Percentiles rank a stretch among this genome's conserved stretches.
These are phyloP conservation scores for Peromyscus maniculatus DNA, from an alignment of 2,113 vertebrate species.

Conservation along the genomic window DNA sequence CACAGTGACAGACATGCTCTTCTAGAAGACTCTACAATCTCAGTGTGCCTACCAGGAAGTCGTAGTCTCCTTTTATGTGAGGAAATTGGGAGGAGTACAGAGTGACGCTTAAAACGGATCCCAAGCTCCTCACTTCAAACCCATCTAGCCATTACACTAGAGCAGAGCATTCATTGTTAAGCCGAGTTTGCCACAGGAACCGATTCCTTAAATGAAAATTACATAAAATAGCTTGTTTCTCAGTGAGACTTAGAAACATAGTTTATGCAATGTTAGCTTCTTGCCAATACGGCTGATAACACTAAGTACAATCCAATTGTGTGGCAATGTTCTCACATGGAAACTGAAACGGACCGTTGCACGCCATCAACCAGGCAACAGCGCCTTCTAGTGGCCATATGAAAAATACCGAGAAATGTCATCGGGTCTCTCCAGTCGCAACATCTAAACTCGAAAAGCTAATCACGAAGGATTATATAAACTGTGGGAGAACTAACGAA, in stretches of 20 bases:
- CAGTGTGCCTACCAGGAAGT: neutral
- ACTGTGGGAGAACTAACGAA: neutral
- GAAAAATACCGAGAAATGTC: conserved; percentile 1
- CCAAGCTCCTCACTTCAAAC: conserved; percentile 34
- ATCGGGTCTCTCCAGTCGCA: neutral
- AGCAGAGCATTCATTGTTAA: neutral
- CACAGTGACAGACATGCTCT: conserved; percentile 24
- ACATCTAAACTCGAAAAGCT: conserved; percentile 5
- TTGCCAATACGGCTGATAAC: conserved; percentile 15
- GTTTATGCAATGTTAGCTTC: conserved; percentile 39
- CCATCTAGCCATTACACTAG: neutral
- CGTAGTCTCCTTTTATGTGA: conserved; percentile 15
- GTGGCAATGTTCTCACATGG: neutral
- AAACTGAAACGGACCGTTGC: conserved; percentile 35
- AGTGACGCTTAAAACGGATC: conserved; percentile 29
- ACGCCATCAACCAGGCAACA: conserved; percentile 57
- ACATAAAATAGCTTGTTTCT: conserved; percentile 61
- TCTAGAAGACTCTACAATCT: neutral
- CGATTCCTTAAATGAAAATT: conserved; percentile 54
- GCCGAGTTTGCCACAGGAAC: conserved; percentile 26
- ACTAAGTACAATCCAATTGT: neutral
- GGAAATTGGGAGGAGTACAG: conserved; percentile 21
- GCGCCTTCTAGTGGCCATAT: conserved; percentile 77
- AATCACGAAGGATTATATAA: conserved; percentile 3
- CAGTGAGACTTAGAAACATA: conserved; percentile 23